Percentiles rank a stretch among this genome's conserved stretches.
Evolutionary conservation across 2,888 invertebrate genomes (phyloP).

Genomic region (Drosophila nigritarsus): DNA sequence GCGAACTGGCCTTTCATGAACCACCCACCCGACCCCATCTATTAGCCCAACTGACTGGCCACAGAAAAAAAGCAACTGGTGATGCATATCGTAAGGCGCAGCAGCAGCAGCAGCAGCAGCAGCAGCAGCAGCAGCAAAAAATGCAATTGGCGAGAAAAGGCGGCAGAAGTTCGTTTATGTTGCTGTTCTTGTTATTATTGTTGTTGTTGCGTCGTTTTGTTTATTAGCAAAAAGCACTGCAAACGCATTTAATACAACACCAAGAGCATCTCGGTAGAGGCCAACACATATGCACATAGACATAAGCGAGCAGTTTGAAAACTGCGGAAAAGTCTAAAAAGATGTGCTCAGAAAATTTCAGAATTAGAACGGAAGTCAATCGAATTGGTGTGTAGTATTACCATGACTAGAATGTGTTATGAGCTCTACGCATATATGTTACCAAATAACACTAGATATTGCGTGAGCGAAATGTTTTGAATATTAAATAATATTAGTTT

Average conservation of each 20-base stretch:
- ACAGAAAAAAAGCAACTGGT: conserved; percentile 61
- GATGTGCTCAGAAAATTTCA: background rate
- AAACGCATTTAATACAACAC: conserved; percentile 34
- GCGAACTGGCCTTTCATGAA: conserved; percentile 50
- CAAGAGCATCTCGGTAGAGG: conserved; percentile 5
- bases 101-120: too few relatives aligned
- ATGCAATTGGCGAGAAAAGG: conserved; percentile 14
- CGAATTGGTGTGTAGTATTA: background rate
- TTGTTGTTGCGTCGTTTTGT: background rate
- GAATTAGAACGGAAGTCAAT: background rate
- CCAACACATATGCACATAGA: background rate
- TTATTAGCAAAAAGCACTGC: conserved; percentile 12
- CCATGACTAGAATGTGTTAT: background rate
- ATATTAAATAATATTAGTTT: background rate
- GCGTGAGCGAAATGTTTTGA: background rate
- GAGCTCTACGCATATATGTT: background rate
- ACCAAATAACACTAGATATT: background rate
- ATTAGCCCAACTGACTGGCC: background rate
- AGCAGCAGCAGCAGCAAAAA: conserved; percentile 13
- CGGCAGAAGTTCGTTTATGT: conserved; percentile 2
- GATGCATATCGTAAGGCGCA: conserved; percentile 49
- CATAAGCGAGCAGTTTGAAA: background rate
- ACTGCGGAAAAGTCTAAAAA: background rate
- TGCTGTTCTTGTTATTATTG: background rate
- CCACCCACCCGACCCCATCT: background rate